Conservation (phyloP, 1,140 invertebrate species). For the Heliconius congener region DNA sequence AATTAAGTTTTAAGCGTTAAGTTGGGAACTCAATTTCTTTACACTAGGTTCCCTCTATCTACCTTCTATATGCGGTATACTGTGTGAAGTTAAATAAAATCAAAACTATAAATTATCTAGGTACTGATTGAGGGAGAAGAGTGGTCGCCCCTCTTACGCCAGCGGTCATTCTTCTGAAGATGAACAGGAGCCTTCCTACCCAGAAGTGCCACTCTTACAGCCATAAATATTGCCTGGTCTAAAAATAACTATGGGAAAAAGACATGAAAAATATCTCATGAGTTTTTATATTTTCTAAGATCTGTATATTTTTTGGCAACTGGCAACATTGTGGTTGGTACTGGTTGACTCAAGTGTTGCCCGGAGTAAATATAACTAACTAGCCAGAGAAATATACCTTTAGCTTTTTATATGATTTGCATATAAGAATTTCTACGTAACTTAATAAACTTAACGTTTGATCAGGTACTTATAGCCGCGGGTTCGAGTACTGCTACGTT, state of each 20-base stretch:
- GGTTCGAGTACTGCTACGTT: too few species aligned
- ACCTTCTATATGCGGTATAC: too few species aligned
- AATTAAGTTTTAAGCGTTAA: too few species aligned
- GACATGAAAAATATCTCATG: neutral
- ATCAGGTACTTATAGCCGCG: too few species aligned
- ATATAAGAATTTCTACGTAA: too few species aligned
- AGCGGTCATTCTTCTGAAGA: conserved; percentile 75
- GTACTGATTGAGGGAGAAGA: conserved; percentile 78
- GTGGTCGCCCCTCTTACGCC: conserved; percentile 64
- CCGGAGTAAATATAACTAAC: neutral
- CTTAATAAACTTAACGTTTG: too few species aligned
- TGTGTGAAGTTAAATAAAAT: too few species aligned
- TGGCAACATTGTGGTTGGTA: too few species aligned
- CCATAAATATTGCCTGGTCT: conserved; percentile 36
- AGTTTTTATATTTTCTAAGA: neutral
- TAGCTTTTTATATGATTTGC: neutral
- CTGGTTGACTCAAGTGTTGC: neutral
- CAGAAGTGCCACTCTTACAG: conserved; percentile 60
- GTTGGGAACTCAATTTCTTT: too few species aligned
- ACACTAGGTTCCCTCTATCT: too few species aligned
- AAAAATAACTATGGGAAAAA: neutral
- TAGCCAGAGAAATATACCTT: neutral
- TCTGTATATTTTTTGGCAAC: too few species aligned
- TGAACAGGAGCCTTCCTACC: conserved; percentile 58
- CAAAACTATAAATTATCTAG: conserved; percentile 42